Conservation (phyloP, 2,797 vertebrate genomes). For the Notamacropus eugenii region DNA sequence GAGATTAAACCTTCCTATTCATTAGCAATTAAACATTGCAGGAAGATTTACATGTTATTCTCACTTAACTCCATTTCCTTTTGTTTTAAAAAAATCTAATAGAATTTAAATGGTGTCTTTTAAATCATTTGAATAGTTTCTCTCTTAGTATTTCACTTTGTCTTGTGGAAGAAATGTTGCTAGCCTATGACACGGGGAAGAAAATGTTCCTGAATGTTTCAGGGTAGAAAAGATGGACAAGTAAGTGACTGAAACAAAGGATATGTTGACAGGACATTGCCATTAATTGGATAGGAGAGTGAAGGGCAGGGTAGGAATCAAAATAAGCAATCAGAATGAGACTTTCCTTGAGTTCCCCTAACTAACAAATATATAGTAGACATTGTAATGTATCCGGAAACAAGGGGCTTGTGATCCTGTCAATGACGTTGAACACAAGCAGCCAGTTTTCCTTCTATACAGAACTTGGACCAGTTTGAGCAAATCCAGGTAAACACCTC, state of each 20-base stretch:
- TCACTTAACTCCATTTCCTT: slow-evolving; percentile 75
- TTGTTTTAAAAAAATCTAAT: slow-evolving; percentile 75
- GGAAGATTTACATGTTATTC: slow-evolving; percentile 79
- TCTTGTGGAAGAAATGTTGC: slow-evolving; percentile 60
- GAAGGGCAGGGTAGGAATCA: not conserved
- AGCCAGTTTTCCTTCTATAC: slow-evolving; percentile 61
- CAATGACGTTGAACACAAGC: slow-evolving; percentile 65
- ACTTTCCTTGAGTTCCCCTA: slow-evolving; percentile 1
- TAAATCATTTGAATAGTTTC: slow-evolving; percentile 71
- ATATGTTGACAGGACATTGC: not conserved
- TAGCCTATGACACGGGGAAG: slow-evolving; percentile 12
- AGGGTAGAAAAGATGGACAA: not conserved
- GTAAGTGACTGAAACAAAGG: not conserved
- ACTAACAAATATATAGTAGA: slow-evolving; percentile 45
- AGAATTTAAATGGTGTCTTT: slow-evolving; percentile 82
- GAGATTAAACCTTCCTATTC: slow-evolving; percentile 82
- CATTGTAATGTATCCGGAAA: slow-evolving; percentile 4
- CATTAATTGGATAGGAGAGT: not conserved
- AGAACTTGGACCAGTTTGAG: not conserved
- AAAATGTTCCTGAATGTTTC: slow-evolving; percentile 35
- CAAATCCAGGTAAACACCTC: not conserved
- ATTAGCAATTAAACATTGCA: slow-evolving; percentile 83
- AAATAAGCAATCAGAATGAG: slow-evolving; percentile 7
- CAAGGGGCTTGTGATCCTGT: slow-evolving; percentile 51
- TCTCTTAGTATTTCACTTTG: slow-evolving; percentile 68